Percentiles rank a stretch among this genome's conserved stretches.
Conservation (phyloP, 2,113 vertebrate genomes). For the Thomomys bottae region DNA sequence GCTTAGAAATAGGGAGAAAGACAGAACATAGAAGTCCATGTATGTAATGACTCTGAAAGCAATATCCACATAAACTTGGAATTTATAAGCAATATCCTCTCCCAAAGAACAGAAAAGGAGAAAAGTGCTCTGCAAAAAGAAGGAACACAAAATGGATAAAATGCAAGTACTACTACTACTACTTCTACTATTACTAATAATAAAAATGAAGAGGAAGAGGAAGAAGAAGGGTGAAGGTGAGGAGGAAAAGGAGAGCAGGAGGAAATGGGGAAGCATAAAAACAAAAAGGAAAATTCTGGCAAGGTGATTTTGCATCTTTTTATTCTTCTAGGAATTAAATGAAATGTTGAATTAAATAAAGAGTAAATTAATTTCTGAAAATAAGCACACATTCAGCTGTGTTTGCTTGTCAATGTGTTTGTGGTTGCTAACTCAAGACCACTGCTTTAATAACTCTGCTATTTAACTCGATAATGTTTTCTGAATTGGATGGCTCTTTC, state of each 20-base stretch:
- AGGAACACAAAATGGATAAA: no score
- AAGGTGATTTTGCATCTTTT: neutral
- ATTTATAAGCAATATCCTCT: neutral
- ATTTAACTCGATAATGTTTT: conserved; percentile 8
- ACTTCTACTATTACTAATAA: no score
- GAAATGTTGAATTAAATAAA: neutral
- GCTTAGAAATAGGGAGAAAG: neutral
- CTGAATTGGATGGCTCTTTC: neutral
- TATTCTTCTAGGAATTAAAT: neutral
- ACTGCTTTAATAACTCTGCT: neutral
- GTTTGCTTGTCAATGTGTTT: neutral
- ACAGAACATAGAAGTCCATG: neutral
- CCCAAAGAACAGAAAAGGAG: accelerated
- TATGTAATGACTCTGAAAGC: neutral
- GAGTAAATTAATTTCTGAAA: neutral
- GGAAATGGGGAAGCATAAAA: no score
- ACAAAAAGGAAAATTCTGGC: no score
- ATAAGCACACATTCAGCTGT: neutral
- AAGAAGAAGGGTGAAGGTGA: no score
- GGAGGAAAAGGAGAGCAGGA: no score
- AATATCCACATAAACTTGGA: neutral
- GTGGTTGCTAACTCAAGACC: neutral
- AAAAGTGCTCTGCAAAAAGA: neutral
- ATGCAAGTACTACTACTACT: no score
- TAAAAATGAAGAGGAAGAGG: no score